Base-by-base conservation (phyloP, 2,797 vertebrate genomes). In the Danio albolineatus region DNA sequence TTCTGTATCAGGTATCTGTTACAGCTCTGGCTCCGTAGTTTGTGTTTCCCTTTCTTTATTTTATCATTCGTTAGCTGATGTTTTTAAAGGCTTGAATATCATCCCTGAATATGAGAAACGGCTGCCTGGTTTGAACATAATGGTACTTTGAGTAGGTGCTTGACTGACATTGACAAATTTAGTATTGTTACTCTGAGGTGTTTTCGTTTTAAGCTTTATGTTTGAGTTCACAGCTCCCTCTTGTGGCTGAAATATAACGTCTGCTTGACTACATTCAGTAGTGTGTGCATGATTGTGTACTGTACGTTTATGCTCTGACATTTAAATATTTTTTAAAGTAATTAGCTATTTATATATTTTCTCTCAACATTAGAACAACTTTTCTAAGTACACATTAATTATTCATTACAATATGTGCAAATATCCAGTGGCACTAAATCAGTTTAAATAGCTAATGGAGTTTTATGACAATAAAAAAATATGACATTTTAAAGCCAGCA, bases 151-250 rank as follows among this genome's bases (percentile, higher is more conserved):
- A 71, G 36, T 43, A 60, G 61, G 28, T 60, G 44, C 36, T 71
- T 78, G 76, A 62, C 10, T 71, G 66, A 51, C 19, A 43, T 70
- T 53, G 49, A 78, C 65, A 70, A n/a, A 53, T 78, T 17, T 53
- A 53, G 36, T 39, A 38, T 13, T 51, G 13, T 12, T 51, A 28
- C 28, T 36, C 10, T 64, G 0, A 69, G 48, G 43, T 28, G 16
- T 60, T 56, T 54, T 61, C 21, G 28, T 16, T 19, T 5, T 6
- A 48, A 39, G 48, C 36, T 67, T 67, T 10, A 73, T 66, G 48
- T 60, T 78, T 82, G 17, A 21, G n/a, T 76, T 69, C 13, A 19
- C 49, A 56, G 36, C 48, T 54, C 85, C 85, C 81, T 78, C 85
- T 82, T 72, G 82, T 84, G 85, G 77, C 38, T 75, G 38, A 70